Evolutionary conservation across 1,140 invertebrate species (phyloP).

Genomic region (Apis cerana): DNA sequence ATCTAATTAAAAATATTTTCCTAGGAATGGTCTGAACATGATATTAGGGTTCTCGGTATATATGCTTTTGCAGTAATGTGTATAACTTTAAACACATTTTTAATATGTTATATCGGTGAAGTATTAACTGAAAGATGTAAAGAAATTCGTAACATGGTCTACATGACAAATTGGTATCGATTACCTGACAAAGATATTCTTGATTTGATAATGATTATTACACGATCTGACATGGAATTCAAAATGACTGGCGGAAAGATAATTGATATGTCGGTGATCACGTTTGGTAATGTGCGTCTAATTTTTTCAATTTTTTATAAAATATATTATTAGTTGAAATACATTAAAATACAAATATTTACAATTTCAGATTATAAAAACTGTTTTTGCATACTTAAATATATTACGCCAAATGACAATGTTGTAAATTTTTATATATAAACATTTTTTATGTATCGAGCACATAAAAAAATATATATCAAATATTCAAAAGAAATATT

Average conservation of each 20-base stretch:
- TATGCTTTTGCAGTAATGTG: conserved; percentile 45
- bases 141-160: conserved; percentile 58
- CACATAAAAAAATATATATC: no score
- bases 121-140: conserved; percentile 57
- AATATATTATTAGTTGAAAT: no score
- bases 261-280: conserved; percentile 58
- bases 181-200: conserved; percentile 51
- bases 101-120: conserved; percentile 70
- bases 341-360: background rate
- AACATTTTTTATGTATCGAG: no score
- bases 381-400: conserved; percentile 50
- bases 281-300: conserved; percentile 66
- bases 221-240: conserved; percentile 52
- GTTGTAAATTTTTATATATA: background rate
- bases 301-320: background rate
- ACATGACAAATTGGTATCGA: conserved; percentile 65
- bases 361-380: conserved; percentile 41
- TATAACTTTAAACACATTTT: conserved; percentile 64
- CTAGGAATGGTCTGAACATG: conserved; percentile 59
- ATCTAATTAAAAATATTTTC: background rate
- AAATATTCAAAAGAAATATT: background rate
- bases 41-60: conserved; percentile 20
- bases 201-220: conserved; percentile 61
- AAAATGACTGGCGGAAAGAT: conserved; percentile 68
- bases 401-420: conserved; percentile 19